phyloP scores from a whole-genome alignment of 2,113 vertebrate species.

The Pycnonotus jocosus region DNA sequence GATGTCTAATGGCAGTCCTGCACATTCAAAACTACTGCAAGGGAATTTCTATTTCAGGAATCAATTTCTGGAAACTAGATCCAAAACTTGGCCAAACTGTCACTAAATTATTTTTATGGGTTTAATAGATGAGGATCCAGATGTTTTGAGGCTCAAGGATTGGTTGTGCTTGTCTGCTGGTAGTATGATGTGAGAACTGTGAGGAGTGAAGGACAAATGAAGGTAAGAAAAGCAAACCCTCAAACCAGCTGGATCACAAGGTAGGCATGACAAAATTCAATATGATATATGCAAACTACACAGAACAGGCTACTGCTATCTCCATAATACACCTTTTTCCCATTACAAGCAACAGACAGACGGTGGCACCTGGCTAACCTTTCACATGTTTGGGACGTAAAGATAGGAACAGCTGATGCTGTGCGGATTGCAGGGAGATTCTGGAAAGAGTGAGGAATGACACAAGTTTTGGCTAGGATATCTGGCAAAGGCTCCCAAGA shows the following conservation, averaged over 20 bases:
- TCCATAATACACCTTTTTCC: neutral
- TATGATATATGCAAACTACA: neutral
- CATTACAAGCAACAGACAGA: neutral
- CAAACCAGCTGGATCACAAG: neutral
- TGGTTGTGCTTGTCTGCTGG: neutral
- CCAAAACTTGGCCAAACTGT: neutral
- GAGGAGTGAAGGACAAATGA: neutral
- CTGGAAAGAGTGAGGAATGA: slow-evolving; percentile 18
- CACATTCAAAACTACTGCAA: neutral
- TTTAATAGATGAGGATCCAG: neutral
- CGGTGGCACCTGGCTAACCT: neutral
- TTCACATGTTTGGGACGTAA: neutral
- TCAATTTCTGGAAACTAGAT: neutral
- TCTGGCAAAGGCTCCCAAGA: neutral
- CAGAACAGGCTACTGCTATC: neutral
- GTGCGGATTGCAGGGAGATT: neutral
- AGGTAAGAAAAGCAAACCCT: neutral
- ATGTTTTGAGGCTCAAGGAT: neutral
- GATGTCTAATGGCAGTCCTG: neutral
- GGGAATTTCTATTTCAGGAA: neutral
- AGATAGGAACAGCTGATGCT: neutral
- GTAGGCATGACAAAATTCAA: neutral
- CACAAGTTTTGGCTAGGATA: slow-evolving; percentile 19
- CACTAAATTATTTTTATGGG: neutral
- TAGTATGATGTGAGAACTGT: neutral